These are phyloP conservation scores for Deilephila elpenor DNA, from an alignment of 2,888 invertebrate genomes.

Conservation along the genomic window DNA sequence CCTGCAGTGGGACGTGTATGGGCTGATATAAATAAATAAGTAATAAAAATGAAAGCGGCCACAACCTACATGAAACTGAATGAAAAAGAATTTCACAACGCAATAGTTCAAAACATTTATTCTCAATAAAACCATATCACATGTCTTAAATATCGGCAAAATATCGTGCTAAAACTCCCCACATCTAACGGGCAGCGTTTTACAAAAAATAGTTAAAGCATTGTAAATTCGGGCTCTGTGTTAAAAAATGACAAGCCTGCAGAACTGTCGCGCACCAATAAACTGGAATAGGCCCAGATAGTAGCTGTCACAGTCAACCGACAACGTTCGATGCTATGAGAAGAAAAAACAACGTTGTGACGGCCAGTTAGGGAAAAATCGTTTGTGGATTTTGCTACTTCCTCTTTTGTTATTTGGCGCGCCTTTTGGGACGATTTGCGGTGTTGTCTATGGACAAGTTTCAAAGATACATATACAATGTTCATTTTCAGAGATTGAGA, in stretches of 20 bases:
- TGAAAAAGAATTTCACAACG: too few relatives aligned
- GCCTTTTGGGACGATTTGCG: not conserved
- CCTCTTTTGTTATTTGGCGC: slow-evolving; percentile 18
- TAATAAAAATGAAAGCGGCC: too few relatives aligned
- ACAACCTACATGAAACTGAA: too few relatives aligned
- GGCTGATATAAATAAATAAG: too few relatives aligned
- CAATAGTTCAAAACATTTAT: too few relatives aligned
- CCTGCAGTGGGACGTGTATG: too few relatives aligned
- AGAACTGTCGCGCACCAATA: slow-evolving; percentile 49
- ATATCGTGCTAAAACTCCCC: not conserved
- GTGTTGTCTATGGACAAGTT: not conserved
- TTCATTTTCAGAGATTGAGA: not conserved
- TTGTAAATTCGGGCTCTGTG: slow-evolving; percentile 22
- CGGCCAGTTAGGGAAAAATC: slow-evolving; percentile 22
- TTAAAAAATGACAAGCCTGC: slow-evolving; percentile 44
- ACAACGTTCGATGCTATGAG: slow-evolving; percentile 41
- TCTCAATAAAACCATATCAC: too few relatives aligned
- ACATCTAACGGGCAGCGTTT: not conserved
- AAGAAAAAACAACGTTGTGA: slow-evolving; percentile 41
- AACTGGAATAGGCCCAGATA: slow-evolving; percentile 52
- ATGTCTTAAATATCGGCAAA: too few relatives aligned
- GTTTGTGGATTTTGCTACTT: slow-evolving; percentile 22
- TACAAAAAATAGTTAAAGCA: slow-evolving; percentile 8
- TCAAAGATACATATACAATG: not conserved
- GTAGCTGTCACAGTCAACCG: slow-evolving; percentile 51